phyloP scores from a whole-genome alignment of 2,888 invertebrate species.

The Hypsopygia costalis region DNA sequence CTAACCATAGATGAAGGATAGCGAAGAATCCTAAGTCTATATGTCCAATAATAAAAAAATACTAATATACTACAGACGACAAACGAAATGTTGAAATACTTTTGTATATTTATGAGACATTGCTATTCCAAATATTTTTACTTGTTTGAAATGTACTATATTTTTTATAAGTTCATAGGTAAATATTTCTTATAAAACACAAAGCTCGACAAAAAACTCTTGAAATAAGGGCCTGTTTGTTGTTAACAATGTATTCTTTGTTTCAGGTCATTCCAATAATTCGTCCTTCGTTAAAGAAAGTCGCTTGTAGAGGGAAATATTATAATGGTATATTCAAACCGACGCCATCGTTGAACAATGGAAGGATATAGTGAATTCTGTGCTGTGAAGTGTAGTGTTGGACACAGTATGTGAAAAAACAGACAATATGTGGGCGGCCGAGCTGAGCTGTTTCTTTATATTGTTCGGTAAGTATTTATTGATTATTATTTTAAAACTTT shows the following conservation, averaged over 20 bases:
- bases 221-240: no score
- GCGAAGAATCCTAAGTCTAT: no score
- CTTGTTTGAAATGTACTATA: no score
- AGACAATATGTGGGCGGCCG: conserved; percentile 67
- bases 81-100: no score
- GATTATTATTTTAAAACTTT: conserved; percentile 20
- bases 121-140: no score
- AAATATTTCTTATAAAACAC: no score
- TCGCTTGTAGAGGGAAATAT: background rate
- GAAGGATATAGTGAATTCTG: conserved; percentile 15
- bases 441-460: conserved; percentile 69
- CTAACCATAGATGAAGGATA: no score
- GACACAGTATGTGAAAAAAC: conserved; percentile 60
- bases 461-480: conserved; percentile 61
- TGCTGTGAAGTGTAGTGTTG: conserved; percentile 43
- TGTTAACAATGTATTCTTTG: background rate
- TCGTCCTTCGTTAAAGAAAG: background rate
- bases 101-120: no score
- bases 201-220: no score
- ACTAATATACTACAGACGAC: no score
- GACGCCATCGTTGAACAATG: background rate
- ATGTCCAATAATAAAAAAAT: no score
- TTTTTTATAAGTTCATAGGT: no score
- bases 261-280: background rate
- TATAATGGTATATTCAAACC: background rate